These are phyloP conservation scores for Nematostella vectensis DNA, from an alignment of 92 coral and sea anemone genomes.

Conservation along the genomic window DNA sequence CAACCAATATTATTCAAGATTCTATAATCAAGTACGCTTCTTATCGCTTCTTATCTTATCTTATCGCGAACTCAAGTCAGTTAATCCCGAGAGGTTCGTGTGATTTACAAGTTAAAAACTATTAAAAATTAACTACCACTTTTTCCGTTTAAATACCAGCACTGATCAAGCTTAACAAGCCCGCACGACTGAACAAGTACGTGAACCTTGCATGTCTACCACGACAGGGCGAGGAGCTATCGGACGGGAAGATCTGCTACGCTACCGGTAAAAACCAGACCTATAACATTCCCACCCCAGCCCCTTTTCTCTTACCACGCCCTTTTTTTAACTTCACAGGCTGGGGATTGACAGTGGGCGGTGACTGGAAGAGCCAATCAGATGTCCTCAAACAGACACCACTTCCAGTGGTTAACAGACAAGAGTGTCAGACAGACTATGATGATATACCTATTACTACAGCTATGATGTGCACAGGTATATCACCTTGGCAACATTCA, in stretches of 20 bases:
- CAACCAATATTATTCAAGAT: no score
- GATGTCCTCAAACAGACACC: conserved; percentile 55
- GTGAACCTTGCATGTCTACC: conserved; percentile 60
- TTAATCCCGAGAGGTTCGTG: no score
- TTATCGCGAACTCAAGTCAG: no score
- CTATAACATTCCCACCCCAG: background rate
- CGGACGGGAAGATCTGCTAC: conserved; percentile 31
- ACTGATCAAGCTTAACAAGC: conserved; percentile 49
- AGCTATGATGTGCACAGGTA: conserved; percentile 55
- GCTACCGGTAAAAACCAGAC: conserved; percentile 48
- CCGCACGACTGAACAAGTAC: conserved; percentile 40
- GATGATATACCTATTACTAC: conserved; percentile 22
- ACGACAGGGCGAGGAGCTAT: conserved; percentile 19
- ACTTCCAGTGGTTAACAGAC: conserved; percentile 44
- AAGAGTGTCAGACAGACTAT: conserved; percentile 28
- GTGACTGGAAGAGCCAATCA: conserved; percentile 62
- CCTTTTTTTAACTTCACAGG: conserved; percentile 17
- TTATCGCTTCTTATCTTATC: no score
- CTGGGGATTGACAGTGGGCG: conserved; percentile 60
- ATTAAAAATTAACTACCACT: no score
- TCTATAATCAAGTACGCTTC: no score
- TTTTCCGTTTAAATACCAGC: conserved; percentile 20
- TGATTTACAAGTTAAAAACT: no score
- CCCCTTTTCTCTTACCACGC: background rate
- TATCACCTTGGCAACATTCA: no score